phyloP scores from a whole-genome alignment of 2,888 invertebrate genomes.

The Acanthoscelides obtectus region DNA sequence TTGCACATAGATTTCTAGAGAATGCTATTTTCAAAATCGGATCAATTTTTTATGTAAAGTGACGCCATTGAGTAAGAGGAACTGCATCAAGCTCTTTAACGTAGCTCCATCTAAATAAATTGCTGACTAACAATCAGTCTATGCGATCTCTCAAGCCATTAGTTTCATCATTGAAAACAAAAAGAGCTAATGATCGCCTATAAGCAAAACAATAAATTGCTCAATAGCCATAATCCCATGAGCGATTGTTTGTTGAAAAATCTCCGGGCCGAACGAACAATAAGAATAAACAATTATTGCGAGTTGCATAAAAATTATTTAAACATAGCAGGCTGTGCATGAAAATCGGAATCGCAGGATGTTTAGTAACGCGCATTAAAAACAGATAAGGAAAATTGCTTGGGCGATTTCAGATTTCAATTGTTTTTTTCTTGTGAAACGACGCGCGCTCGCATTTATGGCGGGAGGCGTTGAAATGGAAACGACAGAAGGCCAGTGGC shows the following conservation, averaged over 20 bases:
- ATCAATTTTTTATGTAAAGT: no score
- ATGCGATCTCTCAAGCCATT: not conserved
- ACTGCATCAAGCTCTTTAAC: no score
- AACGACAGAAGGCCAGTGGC: not conserved
- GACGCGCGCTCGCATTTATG: not conserved
- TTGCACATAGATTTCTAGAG: no score
- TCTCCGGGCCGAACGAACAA: not conserved
- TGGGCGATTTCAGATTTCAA: constrained; percentile 17
- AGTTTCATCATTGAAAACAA: not conserved
- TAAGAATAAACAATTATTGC: not conserved
- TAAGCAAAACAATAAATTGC: not conserved
- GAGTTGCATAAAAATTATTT: not conserved
- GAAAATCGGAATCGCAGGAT: constrained; percentile 30
- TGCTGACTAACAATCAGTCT: not conserved
- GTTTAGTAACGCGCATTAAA: constrained; percentile 37
- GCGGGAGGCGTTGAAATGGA: not conserved
- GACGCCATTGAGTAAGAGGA: no score
- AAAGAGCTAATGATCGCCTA: not conserved
- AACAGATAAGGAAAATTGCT: constrained; percentile 31
- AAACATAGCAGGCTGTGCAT: constrained; percentile 11
- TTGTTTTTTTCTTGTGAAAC: constrained; percentile 19
- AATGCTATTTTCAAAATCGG: no score
- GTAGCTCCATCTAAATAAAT: not conserved
- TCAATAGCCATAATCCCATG: constrained; percentile 16
- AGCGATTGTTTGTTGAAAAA: constrained; percentile 21